These are phyloP conservation scores for Drosophila trapezifrons DNA, from an alignment of 1,140 invertebrate genomes.

Conservation along the genomic window DNA sequence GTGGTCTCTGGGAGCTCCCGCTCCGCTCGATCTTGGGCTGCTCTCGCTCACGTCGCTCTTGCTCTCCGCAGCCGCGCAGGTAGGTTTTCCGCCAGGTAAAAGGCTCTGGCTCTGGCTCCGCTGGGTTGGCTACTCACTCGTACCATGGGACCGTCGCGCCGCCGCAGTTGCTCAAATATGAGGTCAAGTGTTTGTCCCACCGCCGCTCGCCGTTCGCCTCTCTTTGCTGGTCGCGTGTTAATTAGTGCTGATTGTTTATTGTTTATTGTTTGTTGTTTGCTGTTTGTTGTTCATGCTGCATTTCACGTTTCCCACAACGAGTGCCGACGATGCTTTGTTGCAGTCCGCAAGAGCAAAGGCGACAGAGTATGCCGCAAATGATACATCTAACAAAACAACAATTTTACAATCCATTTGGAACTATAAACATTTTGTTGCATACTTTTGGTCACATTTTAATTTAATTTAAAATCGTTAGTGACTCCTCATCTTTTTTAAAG, in stretches of 20 bases:
- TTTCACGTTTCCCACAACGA: slow-evolving; percentile 59
- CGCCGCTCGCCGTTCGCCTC: slow-evolving; percentile 18
- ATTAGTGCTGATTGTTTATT: slow-evolving; percentile 68
- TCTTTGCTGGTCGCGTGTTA: slow-evolving; percentile 60
- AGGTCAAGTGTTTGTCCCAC: slow-evolving; percentile 73
- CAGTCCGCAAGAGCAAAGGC: slow-evolving; percentile 21
- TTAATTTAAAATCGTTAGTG: too few relatives aligned
- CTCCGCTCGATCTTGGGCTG: neutral
- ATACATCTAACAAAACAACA: neutral
- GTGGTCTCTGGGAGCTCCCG: slow-evolving; percentile 8
- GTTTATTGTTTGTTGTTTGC: slow-evolving; percentile 64
- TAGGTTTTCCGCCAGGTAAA: slow-evolving; percentile 56
- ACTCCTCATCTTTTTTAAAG: too few relatives aligned
- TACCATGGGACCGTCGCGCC: slow-evolving; percentile 2
- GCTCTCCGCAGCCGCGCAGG: slow-evolving; percentile 27
- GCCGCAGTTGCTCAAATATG: slow-evolving; percentile 73
- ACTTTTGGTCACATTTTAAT: neutral
- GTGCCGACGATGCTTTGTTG: slow-evolving; percentile 7
- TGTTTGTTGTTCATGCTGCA: slow-evolving; percentile 59
- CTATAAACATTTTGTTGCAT: neutral
- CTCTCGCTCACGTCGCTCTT: slow-evolving; percentile 12
- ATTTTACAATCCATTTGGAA: neutral
- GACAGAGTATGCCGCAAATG: neutral
- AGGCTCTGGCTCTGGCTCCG: slow-evolving; percentile 26
- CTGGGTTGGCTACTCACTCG: slow-evolving; percentile 2